Evolutionary conservation across 2,888 invertebrate species (phyloP), one percentile per base, ranked within the genome.

Genomic region (Tipula confusa): DNA sequence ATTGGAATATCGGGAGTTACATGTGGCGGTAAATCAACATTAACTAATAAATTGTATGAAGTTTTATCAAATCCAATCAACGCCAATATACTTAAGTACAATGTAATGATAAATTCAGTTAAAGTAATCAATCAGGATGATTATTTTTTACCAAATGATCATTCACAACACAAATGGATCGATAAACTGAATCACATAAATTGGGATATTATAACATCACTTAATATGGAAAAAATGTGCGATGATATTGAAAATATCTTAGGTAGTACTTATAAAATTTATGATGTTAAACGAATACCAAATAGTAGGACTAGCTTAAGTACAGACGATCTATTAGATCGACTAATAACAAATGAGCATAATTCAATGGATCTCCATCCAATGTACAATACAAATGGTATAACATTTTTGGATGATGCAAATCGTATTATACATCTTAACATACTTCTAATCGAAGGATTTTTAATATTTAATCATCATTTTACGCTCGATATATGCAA

Each of bases 21-120:
- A 0, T 95, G 95, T 87, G 94, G 95, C 24, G 97, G 97, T 0
- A 97, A 97, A 89, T 95, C 95, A 0, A 93, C 95, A 0, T 87
- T 96, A 43, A 92, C 95, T 0, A 91, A 90, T 83, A 90, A 90
- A 84, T 87, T 96, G 18, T 89, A 88, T 4, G 87, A 88, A 15
- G 89, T 88, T 84, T 89, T 89, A 84, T 86, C 86, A 38, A 87
- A 86, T 29, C 85, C 87, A 31, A 86, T 87, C 3, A 87, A 88
- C 81, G 85, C 86, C 0, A 87, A 86, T 9, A 85, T 89, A 0
- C 87, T 89, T 86, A 88, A 88, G 36, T 87, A 88, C 6, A 87
- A 88, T 1, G 87, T 88, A 79, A 86, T 87, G 2, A 87, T 90
- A 13, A 87, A 87, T 1, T 91, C 92, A 0, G 90, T 90, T 0